phyloP scores from a whole-genome alignment of 2,113 vertebrate genomes.

The Gopherus flavomarginatus region DNA sequence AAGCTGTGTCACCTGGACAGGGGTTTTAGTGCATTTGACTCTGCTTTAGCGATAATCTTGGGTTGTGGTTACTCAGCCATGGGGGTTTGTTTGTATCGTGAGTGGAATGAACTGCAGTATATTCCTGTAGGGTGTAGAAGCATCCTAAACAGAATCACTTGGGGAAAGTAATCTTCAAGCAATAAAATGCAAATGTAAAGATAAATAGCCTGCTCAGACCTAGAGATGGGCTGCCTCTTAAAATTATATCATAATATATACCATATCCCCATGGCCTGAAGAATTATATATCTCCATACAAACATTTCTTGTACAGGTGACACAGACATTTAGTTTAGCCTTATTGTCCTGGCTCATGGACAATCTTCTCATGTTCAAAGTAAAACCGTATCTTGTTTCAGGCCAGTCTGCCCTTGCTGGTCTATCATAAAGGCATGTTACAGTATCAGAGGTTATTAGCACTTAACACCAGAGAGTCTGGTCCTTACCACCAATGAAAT shows the following conservation, averaged over 20 bases:
- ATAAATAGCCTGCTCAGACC: not conserved
- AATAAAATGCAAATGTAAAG: not conserved
- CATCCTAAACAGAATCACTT: not conserved
- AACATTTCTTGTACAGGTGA: not conserved
- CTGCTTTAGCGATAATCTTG: not conserved
- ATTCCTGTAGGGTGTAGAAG: not conserved
- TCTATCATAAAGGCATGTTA: not conserved
- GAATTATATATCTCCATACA: not conserved
- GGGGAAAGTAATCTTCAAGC: not conserved
- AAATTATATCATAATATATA: not conserved
- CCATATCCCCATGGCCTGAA: not conserved
- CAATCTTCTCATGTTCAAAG: not conserved
- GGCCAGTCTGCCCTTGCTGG: not conserved
- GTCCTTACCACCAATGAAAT: not conserved
- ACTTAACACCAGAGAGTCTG: not conserved
- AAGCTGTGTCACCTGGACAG: not conserved
- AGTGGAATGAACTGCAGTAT: not conserved
- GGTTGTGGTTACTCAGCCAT: not conserved
- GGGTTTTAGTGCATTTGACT: not conserved
- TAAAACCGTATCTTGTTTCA: not conserved
- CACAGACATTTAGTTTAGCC: not conserved
- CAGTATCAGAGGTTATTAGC: not conserved
- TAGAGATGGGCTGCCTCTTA: not conserved
- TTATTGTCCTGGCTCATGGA: not conserved
- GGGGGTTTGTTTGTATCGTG: rapidly evolving